These are phyloP conservation scores for Progne subis DNA, from an alignment of 2,113 vertebrate genomes.

Conservation along the genomic window DNA sequence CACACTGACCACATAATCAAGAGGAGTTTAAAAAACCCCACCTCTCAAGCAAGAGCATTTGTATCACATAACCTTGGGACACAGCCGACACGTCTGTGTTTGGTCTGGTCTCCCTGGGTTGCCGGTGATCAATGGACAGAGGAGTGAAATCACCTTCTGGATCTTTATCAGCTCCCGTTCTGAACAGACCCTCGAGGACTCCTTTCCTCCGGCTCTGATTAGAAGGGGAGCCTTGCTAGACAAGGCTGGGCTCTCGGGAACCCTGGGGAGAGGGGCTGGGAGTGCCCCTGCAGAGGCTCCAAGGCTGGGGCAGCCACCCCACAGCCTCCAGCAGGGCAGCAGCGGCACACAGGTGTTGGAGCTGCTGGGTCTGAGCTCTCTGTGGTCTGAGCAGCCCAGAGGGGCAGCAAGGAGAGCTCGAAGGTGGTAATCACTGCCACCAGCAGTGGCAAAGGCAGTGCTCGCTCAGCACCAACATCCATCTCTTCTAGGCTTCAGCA, in stretches of 20 bases:
- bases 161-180: conserved; percentile 57
- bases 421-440: background rate
- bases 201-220: background rate
- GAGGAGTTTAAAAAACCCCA: background rate
- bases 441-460: fast-evolving
- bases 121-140: conserved; percentile 54
- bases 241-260: background rate
- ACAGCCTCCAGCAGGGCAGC: background rate
- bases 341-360: fast-evolving
- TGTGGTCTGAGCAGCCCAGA: background rate
- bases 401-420: fast-evolving
- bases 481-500: background rate
- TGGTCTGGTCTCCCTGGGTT: conserved; percentile 66
- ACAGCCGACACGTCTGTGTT: conserved; percentile 47
- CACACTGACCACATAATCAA: conserved; percentile 41
- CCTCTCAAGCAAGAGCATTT: conserved; percentile 3
- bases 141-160: conserved; percentile 65
- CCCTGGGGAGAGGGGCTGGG: background rate
- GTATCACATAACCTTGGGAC: conserved; percentile 55
- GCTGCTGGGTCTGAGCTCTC: background rate
- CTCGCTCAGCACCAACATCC: fast-evolving
- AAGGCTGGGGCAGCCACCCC: background rate
- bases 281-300: background rate
- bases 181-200: background rate
- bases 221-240: background rate